Evolutionary conservation across 1,140 invertebrate species (phyloP).

Genomic region (Drosophila quadrilineata): DNA sequence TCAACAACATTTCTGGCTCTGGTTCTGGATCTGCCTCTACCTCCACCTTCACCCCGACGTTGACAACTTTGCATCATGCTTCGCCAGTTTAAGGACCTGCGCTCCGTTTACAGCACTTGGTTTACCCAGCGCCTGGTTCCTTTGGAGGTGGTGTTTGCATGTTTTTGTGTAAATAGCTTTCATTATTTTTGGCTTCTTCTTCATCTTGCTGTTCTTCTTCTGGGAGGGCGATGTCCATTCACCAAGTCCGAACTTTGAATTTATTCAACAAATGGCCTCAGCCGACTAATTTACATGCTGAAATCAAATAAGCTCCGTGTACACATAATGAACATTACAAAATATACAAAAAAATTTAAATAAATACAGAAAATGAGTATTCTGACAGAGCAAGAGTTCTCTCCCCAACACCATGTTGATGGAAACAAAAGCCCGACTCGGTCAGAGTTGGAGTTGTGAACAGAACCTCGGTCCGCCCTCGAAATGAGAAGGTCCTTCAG

Average conservation of each 20-base stretch:
- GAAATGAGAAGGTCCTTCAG: slow-evolving; percentile 52
- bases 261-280: slow-evolving; percentile 71
- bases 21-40: neutral
- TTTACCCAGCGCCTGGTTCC: slow-evolving; percentile 42
- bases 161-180: slow-evolving; percentile 57
- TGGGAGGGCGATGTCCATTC: neutral
- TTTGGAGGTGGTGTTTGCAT: slow-evolving; percentile 9
- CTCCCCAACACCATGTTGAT: neutral
- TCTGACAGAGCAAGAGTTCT: too few relatives aligned
- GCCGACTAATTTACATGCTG: slow-evolving; percentile 75
- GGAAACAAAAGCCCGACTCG: slow-evolving; percentile 28
- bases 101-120: slow-evolving; percentile 69
- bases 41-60: slow-evolving; percentile 10
- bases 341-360: slow-evolving; percentile 13
- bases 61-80: slow-evolving; percentile 42
- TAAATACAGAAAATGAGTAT: too few relatives aligned
- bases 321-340: slow-evolving; percentile 65
- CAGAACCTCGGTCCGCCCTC: too few relatives aligned
- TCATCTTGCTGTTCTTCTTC: too few relatives aligned
- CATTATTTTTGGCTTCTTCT: slow-evolving; percentile 54
- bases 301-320: slow-evolving; percentile 75
- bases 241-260: slow-evolving; percentile 43
- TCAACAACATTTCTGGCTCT: slow-evolving; percentile 22
- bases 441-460: too few relatives aligned
- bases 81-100: slow-evolving; percentile 68